A percentile compares a stretch with the other conserved stretches of the same genome.
Conservation (phyloP, 2,888 invertebrate species). For the Melikaiella ostensackeni region DNA sequence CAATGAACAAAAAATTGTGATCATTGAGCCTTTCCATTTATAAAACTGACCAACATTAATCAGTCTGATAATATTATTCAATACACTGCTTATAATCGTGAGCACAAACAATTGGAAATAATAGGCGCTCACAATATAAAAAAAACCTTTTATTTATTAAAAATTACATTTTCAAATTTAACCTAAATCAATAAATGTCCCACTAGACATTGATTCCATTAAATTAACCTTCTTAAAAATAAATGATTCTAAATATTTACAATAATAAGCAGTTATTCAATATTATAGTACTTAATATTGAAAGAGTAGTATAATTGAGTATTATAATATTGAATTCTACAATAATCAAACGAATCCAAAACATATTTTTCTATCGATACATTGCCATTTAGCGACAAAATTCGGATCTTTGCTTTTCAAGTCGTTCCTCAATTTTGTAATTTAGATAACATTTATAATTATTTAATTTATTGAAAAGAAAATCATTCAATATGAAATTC, state of each 20-base stretch:
- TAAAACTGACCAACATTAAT: neutral
- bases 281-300: slow-evolving; percentile 16
- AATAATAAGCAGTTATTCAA: slow-evolving; percentile 11
- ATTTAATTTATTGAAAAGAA: neutral
- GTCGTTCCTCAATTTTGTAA: neutral
- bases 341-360: slow-evolving; percentile 30
- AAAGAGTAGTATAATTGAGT: neutral
- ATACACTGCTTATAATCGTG: too few species aligned
- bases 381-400: slow-evolving; percentile 10
- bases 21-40: neutral
- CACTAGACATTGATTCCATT: neutral
- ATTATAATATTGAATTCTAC: slow-evolving; percentile 31
- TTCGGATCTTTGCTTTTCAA: neutral
- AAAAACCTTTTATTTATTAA: neutral
- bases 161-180: neutral
- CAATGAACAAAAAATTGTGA: neutral
- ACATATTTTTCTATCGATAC: neutral
- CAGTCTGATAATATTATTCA: neutral
- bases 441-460: neutral
- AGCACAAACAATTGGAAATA: too few species aligned
- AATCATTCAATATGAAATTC: neutral
- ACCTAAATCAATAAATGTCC: neutral
- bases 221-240: neutral
- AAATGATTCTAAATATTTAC: slow-evolving; percentile 3
- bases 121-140: too few species aligned